A percentile compares a stretch with the other conserved stretches of the same genome.
phyloP scores from a whole-genome alignment of 2,888 invertebrate genomes.

The Cataglyphis albicans region DNA sequence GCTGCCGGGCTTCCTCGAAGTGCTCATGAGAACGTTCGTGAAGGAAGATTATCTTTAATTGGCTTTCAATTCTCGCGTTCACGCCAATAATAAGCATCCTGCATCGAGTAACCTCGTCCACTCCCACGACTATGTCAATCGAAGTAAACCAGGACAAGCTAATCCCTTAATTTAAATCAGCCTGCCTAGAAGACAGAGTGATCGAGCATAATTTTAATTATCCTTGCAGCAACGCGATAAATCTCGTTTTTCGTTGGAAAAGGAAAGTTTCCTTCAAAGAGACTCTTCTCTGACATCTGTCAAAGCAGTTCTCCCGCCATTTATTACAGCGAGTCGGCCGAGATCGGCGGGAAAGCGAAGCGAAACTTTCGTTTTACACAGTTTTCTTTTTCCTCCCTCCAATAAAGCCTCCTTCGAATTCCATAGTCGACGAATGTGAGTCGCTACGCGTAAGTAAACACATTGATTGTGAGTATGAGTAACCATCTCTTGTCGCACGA shows the following conservation, averaged over 20 bases:
- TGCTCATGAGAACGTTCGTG: constrained; percentile 27
- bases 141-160: constrained; percentile 2
- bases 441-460: background rate
- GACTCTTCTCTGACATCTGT: background rate
- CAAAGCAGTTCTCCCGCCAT: background rate
- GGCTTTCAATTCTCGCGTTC: constrained; percentile 31
- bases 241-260: constrained; percentile 13
- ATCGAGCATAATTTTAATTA: constrained; percentile 20
- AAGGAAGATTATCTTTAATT: constrained; percentile 42
- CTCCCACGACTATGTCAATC: constrained; percentile 14
- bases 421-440: constrained; percentile 14
- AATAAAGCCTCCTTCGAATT: constrained; percentile 5
- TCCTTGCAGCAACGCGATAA: background rate
- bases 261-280: background rate
- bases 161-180: constrained; percentile 14
- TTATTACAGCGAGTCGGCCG: background rate
- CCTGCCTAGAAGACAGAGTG: constrained; percentile 38
- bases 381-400: background rate
- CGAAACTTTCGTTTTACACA: constrained; percentile 22
- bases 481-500: constrained; percentile 25
- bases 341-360: background rate
- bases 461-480: background rate
- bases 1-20: constrained; percentile 46
- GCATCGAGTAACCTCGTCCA: constrained; percentile 27
- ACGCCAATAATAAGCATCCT: constrained; percentile 19